Evolutionary conservation across 2,113 vertebrate species (phyloP).

Genomic region (Lasiurus borealis): DNA sequence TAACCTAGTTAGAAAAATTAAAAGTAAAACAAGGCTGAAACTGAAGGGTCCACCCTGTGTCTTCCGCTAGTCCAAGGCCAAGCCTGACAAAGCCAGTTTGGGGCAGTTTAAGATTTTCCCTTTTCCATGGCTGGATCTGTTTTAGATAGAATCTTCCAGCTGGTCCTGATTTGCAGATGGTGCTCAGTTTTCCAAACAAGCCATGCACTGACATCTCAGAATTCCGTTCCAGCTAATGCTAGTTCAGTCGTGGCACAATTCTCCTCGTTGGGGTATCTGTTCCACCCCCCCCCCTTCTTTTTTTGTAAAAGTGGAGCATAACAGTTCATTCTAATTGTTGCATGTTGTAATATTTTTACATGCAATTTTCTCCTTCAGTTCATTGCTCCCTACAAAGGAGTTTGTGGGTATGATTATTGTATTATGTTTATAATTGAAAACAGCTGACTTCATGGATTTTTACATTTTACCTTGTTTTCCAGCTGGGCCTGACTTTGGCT

Average conservation of each 20-base stretch:
- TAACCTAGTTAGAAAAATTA: neutral
- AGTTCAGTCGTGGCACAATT: neutral
- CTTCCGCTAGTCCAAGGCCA: conserved; percentile 51
- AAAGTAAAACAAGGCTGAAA: neutral
- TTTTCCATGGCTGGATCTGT: conserved; percentile 66
- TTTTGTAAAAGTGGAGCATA: conserved; percentile 48
- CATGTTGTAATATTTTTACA: conserved; percentile 70
- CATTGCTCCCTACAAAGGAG: conserved; percentile 70
- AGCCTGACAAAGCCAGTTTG: conserved; percentile 47
- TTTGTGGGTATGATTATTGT: conserved; percentile 71
- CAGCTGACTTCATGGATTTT: conserved; percentile 76
- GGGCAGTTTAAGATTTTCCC: conserved; percentile 68
- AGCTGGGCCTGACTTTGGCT: conserved; percentile 72
- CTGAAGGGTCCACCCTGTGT: neutral
- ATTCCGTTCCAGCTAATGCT: conserved; percentile 52
- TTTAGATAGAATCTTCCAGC: conserved; percentile 74
- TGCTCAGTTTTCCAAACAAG: conserved; percentile 74
- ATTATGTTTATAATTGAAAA: conserved; percentile 74
- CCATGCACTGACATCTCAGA: conserved; percentile 39
- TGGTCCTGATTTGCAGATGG: conserved; percentile 75
- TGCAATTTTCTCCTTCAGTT: conserved; percentile 77
- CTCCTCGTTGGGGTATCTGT: neutral
- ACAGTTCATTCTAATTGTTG: conserved; percentile 60
- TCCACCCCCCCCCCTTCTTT: neutral
- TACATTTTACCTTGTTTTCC: conserved; percentile 75